These are phyloP conservation scores for Bombus fervidus DNA, from an alignment of 1,140 invertebrate genomes.

Conservation along the genomic window DNA sequence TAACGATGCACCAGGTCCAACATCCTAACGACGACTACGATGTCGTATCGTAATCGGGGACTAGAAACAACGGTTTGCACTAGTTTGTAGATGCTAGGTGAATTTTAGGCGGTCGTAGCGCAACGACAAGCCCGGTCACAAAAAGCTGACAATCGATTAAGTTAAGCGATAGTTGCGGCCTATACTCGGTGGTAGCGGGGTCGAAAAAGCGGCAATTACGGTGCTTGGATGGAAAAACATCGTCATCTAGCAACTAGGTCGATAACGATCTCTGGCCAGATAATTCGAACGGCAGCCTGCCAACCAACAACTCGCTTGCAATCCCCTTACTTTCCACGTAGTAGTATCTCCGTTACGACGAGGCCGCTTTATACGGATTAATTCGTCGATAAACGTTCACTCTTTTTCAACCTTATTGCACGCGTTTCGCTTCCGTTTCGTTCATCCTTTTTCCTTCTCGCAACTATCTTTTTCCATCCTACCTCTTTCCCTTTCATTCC, in stretches of 20 bases:
- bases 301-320: slow-evolving; percentile 7
- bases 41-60: too few species aligned
- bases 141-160: slow-evolving; percentile 30
- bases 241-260: slow-evolving; percentile 49
- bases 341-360: background rate
- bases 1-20: background rate
- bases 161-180: slow-evolving; percentile 1
- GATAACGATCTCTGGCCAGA: slow-evolving; percentile 51
- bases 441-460: too few species aligned
- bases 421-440: background rate
- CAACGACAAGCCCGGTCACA: background rate
- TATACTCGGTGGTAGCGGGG: background rate
- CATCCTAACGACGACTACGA: background rate
- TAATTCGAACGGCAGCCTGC: slow-evolving; percentile 45
- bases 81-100: background rate
- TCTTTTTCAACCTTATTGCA: background rate
- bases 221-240: slow-evolving; percentile 52
- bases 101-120: background rate
- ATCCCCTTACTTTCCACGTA: background rate
- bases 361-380: slow-evolving; percentile 48
- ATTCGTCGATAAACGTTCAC: slow-evolving; percentile 57
- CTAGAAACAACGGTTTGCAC: background rate
- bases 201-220: slow-evolving; percentile 56
- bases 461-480: too few species aligned
- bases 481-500: too few species aligned